These are phyloP conservation scores for Misgurnus mizolepis DNA, from an alignment of 2,113 vertebrate genomes.

Conservation along the genomic window DNA sequence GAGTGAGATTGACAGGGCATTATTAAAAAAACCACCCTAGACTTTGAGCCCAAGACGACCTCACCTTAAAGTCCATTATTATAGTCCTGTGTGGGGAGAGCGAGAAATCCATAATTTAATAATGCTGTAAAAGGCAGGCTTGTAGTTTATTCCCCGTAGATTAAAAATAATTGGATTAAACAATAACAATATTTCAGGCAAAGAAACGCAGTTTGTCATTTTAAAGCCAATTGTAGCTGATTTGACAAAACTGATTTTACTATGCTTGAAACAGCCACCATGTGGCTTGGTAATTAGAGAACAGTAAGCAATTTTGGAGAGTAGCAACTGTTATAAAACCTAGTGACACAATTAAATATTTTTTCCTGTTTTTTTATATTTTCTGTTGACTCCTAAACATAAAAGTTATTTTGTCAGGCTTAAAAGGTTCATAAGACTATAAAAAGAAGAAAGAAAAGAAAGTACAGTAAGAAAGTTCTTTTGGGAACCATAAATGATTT, in stretches of 20 bases:
- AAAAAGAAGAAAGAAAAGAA: too few relatives aligned
- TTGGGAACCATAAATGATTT: too few relatives aligned
- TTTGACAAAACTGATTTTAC: constrained; percentile 34
- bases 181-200: constrained; percentile 58
- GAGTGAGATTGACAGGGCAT: constrained; percentile 72
- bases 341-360: not conserved
- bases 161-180: constrained; percentile 43
- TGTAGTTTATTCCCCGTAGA: constrained; percentile 54
- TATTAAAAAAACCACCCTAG: constrained; percentile 65
- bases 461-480: too few relatives aligned
- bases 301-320: constrained; percentile 39
- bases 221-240: constrained; percentile 54
- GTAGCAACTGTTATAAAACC: not conserved
- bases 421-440: too few relatives aligned
- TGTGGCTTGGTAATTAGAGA: constrained; percentile 64
- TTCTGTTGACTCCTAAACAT: too few relatives aligned
- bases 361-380: too few relatives aligned
- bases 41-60: constrained; percentile 52
- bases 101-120: constrained; percentile 71
- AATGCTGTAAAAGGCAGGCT: constrained; percentile 50
- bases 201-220: constrained; percentile 50
- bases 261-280: constrained; percentile 52
- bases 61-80: constrained; percentile 69
- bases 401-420: too few relatives aligned
- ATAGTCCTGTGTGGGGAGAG: constrained; percentile 61